Base-by-base conservation (phyloP, 1,140 invertebrate genomes). In the Littorina saxatilis region DNA sequence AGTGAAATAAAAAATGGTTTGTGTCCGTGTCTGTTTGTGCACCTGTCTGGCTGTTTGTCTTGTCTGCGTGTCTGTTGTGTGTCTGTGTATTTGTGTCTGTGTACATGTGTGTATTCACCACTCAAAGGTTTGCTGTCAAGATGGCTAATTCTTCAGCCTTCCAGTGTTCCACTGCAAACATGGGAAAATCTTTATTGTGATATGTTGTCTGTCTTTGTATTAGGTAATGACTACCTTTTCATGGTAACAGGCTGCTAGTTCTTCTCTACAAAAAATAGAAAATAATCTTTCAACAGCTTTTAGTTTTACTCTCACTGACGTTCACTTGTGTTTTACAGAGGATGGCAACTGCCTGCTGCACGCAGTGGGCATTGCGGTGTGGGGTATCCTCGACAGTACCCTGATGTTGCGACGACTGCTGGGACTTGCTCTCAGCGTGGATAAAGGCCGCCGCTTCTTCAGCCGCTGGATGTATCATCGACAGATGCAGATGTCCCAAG, bases 271-370 rank as follows among this genome's bases (percentile, higher is more conserved):
- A 47, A 1, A 5, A 32, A 70, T 20, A 40, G 35, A 13, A 61
- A 61, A 23, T 20, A 0, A 7, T 4, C 37, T 40, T 7, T 40
- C 7, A 73, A 43, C 20, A n/a, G 27, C 27, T 43, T 37, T 40
- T 43, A 52, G 17, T 32, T 23, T 1, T 20, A 58, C 11, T 32
- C 15, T n/a, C n/a, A n/a, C n/a, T n/a, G n/a, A n/a, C 27, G 32
- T 76, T 27, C 27, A 4, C 15, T 76, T 58, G n/a, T 55, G 9
- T 77, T n/a, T 23, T n/a, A 20, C 93, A 87, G 94, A 96, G 1
- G 97, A 98, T 94, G 97, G 97, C 39, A 98, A 98, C 92, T 98
- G 97, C 92, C 92, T 98, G 17, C 94, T 97, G 0, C 97, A 98
- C 92, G 96, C 97, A 29, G 96, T 96, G 9, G 87, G 86, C 79